Evolutionary conservation across 2,113 vertebrate species (phyloP).

Genomic region (Setophaga kirtlandii): DNA sequence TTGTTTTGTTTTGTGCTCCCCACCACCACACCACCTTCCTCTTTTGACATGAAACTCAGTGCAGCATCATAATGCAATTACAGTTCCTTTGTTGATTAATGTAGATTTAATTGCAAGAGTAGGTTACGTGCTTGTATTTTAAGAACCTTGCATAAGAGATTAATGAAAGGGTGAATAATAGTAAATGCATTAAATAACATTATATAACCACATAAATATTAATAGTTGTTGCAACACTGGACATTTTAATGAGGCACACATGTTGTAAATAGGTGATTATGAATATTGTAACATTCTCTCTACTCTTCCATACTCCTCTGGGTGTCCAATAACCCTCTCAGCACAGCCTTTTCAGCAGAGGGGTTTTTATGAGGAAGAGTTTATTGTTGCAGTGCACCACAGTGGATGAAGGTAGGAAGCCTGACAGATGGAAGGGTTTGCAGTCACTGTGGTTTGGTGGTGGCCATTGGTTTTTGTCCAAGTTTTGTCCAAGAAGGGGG

Average conservation of each 20-base stretch:
- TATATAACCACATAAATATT: slow-evolving; percentile 31
- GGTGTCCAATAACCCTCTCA: not conserved
- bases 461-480: not conserved
- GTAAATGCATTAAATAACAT: slow-evolving; percentile 4
- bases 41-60: not conserved
- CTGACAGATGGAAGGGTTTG: not conserved
- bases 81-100: not conserved
- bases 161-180: slow-evolving; percentile 9
- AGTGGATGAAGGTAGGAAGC: not conserved
- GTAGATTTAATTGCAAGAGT: slow-evolving; percentile 27
- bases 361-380: not conserved
- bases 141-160: not conserved
- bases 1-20: not conserved
- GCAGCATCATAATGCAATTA: not conserved
- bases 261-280: not conserved
- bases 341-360: not conserved
- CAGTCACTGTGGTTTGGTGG: not conserved
- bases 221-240: not conserved
- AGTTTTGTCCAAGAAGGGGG: not conserved
- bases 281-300: not conserved
- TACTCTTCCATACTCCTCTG: not conserved
- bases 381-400: not conserved
- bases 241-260: not conserved
- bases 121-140: slow-evolving; percentile 6
- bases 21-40: not conserved